phyloP scores from a whole-genome alignment of 2,888 invertebrate species.

The Ametastegia equiseti region DNA sequence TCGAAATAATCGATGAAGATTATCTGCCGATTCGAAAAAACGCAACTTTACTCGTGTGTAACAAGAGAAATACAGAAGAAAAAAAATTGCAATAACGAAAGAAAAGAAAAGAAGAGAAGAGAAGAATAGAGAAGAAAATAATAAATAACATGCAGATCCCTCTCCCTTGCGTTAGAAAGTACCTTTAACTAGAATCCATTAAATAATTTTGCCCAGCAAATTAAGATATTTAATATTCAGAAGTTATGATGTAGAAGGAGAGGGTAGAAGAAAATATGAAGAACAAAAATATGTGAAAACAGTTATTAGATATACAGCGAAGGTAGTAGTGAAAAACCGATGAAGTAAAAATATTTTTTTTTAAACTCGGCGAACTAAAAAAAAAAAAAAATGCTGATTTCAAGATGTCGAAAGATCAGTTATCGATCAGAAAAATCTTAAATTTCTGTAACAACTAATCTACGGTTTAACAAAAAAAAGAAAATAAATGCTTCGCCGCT shows the following conservation, averaged over 20 bases:
- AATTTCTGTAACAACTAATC: not conserved
- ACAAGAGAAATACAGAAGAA: no score
- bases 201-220: conserved; percentile 2
- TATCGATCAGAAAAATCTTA: not conserved
- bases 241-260: not conserved
- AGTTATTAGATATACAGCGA: not conserved
- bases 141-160: not conserved
- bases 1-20: not conserved
- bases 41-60: not conserved
- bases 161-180: not conserved
- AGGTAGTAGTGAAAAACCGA: not conserved
- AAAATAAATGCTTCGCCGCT: not conserved
- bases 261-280: not conserved
- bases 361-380: not conserved
- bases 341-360: not conserved
- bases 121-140: not conserved
- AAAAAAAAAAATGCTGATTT: not conserved
- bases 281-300: not conserved
- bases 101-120: not conserved
- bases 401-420: not conserved
- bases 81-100: not conserved
- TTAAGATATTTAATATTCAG: not conserved
- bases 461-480: not conserved
- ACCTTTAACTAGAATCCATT: not conserved
- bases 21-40: not conserved